phyloP scores from a whole-genome alignment of 2,113 vertebrate genomes.

The Bubo bubo region DNA sequence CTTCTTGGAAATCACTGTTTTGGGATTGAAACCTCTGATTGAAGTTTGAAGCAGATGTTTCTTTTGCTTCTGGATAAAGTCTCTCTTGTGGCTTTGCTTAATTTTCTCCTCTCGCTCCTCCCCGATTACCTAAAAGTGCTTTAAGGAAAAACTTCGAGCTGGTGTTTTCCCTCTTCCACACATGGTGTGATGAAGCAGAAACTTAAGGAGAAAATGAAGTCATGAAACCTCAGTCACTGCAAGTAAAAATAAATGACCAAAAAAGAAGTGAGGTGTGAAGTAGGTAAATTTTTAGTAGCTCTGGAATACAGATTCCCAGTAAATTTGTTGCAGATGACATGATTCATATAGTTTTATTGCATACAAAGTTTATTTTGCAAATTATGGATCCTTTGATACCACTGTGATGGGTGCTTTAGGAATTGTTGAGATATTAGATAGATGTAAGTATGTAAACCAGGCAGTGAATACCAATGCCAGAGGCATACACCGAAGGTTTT shows the following conservation, averaged over 20 bases:
- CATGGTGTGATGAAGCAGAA: background rate
- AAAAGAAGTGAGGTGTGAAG: background rate
- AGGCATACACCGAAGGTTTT: background rate
- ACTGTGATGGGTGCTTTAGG: background rate
- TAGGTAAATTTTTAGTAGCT: slow-evolving; percentile 42
- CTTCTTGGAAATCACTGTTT: background rate
- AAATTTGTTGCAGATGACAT: background rate
- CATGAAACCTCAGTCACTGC: background rate
- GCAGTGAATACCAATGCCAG: background rate
- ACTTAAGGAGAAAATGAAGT: background rate
- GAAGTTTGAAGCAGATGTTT: background rate
- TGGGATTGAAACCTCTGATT: background rate
- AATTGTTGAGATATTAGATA: background rate
- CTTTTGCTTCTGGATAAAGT: background rate
- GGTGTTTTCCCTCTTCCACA: background rate
- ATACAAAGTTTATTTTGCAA: slow-evolving; percentile 12
- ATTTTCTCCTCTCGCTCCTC: background rate
- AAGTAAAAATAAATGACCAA: slow-evolving; percentile 17
- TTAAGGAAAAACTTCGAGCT: background rate
- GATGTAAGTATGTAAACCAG: background rate
- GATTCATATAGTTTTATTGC: slow-evolving; percentile 29
- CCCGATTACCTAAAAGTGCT: background rate
- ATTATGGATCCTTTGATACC: slow-evolving; percentile 8
- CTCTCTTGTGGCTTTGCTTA: background rate
- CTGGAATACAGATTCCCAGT: background rate